Conservation (phyloP, 2,888 invertebrate species). For the Odontothrips loti region DNA sequence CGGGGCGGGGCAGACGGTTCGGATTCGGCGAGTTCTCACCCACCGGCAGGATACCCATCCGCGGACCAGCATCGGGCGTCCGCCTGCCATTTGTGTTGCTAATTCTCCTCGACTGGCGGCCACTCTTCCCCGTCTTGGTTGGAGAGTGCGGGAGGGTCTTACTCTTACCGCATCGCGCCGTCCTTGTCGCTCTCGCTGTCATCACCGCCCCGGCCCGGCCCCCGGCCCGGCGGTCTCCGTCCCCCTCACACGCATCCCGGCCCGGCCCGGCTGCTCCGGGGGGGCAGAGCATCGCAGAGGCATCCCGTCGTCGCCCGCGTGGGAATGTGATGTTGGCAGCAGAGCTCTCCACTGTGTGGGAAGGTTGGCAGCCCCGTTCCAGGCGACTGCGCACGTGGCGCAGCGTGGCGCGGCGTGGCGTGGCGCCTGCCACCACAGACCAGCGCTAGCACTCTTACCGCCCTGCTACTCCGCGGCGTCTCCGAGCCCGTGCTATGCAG, state of each 20-base stretch:
- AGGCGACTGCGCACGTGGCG: not conserved
- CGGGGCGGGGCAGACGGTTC: no score
- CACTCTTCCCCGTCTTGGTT: no score
- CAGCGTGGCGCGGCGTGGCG: not conserved
- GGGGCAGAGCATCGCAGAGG: not conserved
- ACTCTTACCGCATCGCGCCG: not conserved
- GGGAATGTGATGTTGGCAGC: not conserved
- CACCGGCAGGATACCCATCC: no score
- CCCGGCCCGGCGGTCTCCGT: not conserved
- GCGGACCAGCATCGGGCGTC: no score
- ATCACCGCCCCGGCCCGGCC: not conserved
- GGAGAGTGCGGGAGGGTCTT: not conserved
- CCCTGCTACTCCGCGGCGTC: not conserved
- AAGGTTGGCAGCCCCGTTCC: conserved; percentile 23
- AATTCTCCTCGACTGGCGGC: no score
- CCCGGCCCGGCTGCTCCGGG: not conserved
- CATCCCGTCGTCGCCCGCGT: not conserved
- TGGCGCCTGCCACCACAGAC: not conserved
- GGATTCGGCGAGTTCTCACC: no score
- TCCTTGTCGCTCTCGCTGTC: not conserved
- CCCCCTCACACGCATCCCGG: not conserved
- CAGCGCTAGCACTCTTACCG: not conserved
- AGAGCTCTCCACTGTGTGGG: not conserved
- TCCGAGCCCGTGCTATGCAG: no score
- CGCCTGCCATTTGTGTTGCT: no score